A percentile compares a stretch with the other conserved stretches of the same genome.
Evolutionary conservation across 2,888 invertebrate species (phyloP).

Genomic region (Hedychridium roseum): DNA sequence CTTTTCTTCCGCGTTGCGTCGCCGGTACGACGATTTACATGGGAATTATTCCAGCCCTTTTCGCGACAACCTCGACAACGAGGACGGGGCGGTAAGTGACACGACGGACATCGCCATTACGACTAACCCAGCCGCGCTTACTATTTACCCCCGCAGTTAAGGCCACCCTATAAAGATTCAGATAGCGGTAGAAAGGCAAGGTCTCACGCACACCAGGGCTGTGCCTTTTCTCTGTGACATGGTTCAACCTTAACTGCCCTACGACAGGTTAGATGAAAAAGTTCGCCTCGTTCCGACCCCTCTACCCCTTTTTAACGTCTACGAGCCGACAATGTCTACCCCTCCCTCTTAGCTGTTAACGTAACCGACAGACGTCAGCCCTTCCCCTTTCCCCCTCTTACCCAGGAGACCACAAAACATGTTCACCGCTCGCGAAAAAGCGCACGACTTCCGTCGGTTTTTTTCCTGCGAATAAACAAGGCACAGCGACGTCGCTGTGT

Average conservation of each 20-base stretch:
- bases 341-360: background rate
- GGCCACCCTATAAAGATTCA: constrained; percentile 50
- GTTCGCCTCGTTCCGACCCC: constrained; percentile 6
- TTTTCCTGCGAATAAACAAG: background rate
- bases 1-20: constrained; percentile 24
- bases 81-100: constrained; percentile 28
- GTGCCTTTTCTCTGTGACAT: too few relatives aligned
- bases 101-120: constrained; percentile 33
- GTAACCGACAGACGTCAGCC: too few relatives aligned
- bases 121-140: constrained; percentile 27
- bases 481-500: too few relatives aligned
- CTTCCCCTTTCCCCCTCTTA: background rate
- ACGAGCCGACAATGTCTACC: constrained; percentile 1
- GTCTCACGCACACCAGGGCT: too few relatives aligned
- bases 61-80: constrained; percentile 1
- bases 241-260: constrained; percentile 34
- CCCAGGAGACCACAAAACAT: background rate
- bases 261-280: constrained; percentile 35
- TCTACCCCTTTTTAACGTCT: constrained; percentile 13
- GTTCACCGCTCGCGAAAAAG: background rate
- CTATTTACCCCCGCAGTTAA: constrained; percentile 46
- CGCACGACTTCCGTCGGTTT: constrained; percentile 2
- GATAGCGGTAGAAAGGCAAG: constrained; percentile 47
- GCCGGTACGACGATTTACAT: constrained; percentile 37
- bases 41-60: constrained; percentile 35